Evolutionary conservation across 2,797 vertebrate species (phyloP), one percentile per base, ranked within the genome.

Genomic region (Meda fulgida): DNA sequence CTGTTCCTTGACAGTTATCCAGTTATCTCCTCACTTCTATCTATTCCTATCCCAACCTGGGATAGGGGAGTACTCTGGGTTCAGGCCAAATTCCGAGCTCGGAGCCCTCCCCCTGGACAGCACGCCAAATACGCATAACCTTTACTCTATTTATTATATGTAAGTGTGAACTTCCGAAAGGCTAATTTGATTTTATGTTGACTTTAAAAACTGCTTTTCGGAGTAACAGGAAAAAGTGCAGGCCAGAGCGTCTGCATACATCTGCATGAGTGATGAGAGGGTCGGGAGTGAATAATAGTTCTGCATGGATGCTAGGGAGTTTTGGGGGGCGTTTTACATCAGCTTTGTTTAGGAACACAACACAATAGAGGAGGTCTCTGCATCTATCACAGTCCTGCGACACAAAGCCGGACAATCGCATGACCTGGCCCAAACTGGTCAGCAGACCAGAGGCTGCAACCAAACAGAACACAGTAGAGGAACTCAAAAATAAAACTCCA

Each of bases 341-440:
- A 23, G 79, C 66, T 86, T 85, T 86, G 67, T 86, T n/a, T 67
- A 7, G 63, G 34, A 46, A 5, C 46, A 16, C 46, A 69, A 78
- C 55, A 89, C 89, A 88, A 88, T 80, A 80, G 79, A 26, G 26
- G 65, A 66, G 38, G 36, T 82, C 55, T 40, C 55, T 38, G 29
- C 21, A 51, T 58, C 16, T n/a, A 71, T 72, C 26, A 63, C 16
- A 29, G 43, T 21, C 5, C 78, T 65, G 40, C 3, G 5, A 85
- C 78, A 87, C 58, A 84, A 67, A 82, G 71, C n/a, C 63, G 58
- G 58, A 73, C 48, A 67, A 58, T 36, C 73, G 78, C 40, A 78
- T 63, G 53, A 78, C 73, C 72, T 43, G 23, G 55, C 16, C 40
- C 13, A 80, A 78, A 43, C 53, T 7, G 19, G 40, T 55, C 78